These are phyloP conservation scores for Eueides isabella DNA, from an alignment of 1,140 invertebrate species.

Conservation along the genomic window DNA sequence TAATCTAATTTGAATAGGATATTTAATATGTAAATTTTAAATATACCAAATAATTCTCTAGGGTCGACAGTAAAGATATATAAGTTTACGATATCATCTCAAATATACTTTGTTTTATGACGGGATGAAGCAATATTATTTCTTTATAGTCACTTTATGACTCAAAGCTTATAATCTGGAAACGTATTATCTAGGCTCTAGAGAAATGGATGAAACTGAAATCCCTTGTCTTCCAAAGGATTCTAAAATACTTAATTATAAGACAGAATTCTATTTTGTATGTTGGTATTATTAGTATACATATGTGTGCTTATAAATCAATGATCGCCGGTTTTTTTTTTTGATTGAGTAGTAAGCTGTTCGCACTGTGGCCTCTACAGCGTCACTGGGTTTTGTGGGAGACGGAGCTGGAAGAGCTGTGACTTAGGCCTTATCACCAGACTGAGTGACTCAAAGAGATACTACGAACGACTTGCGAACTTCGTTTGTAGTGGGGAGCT, in stretches of 20 bases:
- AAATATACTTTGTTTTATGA: constrained; percentile 10
- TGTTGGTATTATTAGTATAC: not conserved
- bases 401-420: no score
- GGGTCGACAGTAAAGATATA: not conserved
- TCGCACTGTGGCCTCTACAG: no score
- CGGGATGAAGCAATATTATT: constrained; percentile 1
- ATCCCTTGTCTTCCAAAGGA: not conserved
- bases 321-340: no score
- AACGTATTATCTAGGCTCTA: not conserved
- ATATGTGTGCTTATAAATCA: no score
- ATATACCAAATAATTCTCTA: not conserved
- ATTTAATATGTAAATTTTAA: not conserved
- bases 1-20: not conserved
- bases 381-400: no score
- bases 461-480: no score
- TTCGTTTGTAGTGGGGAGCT: no score
- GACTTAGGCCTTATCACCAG: no score
- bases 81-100: not conserved
- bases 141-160: constrained; percentile 11
- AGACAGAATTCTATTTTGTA: not conserved
- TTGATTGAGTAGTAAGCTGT: no score
- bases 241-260: not conserved
- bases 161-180: constrained; percentile 7
- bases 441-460: no score
- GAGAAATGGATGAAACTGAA: not conserved